Base-by-base conservation (phyloP, 1,140 invertebrate genomes). In the Berghia stephanieae region DNA sequence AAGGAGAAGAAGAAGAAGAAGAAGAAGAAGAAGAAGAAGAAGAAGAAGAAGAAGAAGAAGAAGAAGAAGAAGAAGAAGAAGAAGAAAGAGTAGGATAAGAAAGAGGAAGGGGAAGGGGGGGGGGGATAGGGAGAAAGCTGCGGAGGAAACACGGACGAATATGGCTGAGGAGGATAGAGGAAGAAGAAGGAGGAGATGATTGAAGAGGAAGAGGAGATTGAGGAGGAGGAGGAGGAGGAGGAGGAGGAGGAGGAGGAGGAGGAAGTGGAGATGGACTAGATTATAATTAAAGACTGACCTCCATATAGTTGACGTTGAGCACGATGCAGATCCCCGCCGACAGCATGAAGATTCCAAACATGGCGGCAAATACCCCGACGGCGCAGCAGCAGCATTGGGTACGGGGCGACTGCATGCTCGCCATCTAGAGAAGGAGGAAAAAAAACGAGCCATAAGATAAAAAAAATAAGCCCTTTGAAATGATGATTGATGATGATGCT, bases 341-440 rank as follows among this genome's bases (percentile, higher is more conserved):
- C 75, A 83, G 34, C 82, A 85, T 85, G 49, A 85, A 80, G 57
- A 85, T 81, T 8, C 83, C 83, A 24, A 78, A 79, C 74, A 85
- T 77, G 44, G 81, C 80, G 69, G 81, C 80, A 57, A 85, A 83
- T 6, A 85, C 82, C 2, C 81, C 80, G 10, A 78, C 76, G 1
- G 79, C 82, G 80, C 83, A 85, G 40, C 82, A 74, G 63, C 81
- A 83, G 71, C 83, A 85, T 55, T 85, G 83, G 21, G 70, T 77
- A 24, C 79, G 80, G 46, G 79, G 78, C 5, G 82, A 83, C 57
- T 82, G 83, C 78, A 85, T 81, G 69, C 79, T 81, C 18, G 75
- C 72, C 82, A 85, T 83, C 83, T 85, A 79, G 42, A 79, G n/a
- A 43, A 21, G 44, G 3, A 42, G n/a, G n/a, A n/a, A n/a, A n/a